Conservation (phyloP, 2,797 vertebrate genomes). For the Hylomyscus alleni region DNA sequence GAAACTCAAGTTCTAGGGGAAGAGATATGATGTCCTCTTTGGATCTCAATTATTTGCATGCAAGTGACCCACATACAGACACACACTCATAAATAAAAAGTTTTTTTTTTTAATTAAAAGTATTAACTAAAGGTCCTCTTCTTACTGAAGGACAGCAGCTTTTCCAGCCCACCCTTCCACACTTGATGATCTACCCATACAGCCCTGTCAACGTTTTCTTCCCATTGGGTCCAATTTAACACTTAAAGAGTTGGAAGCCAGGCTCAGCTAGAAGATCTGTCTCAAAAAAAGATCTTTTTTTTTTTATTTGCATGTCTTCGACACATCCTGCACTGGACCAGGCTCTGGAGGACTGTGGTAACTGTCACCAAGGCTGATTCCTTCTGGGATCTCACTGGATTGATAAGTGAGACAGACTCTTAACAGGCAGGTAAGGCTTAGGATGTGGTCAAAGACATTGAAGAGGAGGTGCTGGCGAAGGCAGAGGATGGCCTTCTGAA, state of each 20-base stretch:
- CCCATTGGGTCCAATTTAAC: not conserved
- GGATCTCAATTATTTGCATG: not conserved
- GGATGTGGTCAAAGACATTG: not conserved
- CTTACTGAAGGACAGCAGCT: not conserved
- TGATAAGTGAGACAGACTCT: not conserved
- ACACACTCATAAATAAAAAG: not conserved
- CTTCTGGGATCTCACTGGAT: not conserved
- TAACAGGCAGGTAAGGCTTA: not conserved
- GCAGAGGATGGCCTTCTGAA: not conserved
- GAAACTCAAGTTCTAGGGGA: not conserved
- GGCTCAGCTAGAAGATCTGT: not conserved
- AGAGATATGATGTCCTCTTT: not conserved
- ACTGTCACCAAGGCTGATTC: not conserved
- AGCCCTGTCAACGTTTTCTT: not conserved
- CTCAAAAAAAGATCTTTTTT: not conserved
- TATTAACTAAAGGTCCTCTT: not conserved
- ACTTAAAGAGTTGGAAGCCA: not conserved
- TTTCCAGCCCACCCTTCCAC: not conserved
- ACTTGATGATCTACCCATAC: not conserved
- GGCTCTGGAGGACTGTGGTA: not conserved
- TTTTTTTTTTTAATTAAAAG: not conserved
- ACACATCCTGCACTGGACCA: not conserved
- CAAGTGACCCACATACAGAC: not conserved
- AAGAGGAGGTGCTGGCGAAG: not conserved
- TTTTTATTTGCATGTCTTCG: not conserved